Conservation (phyloP, 1,140 invertebrate species). For the Pachyrhynchus sulphureomaculatus region DNA sequence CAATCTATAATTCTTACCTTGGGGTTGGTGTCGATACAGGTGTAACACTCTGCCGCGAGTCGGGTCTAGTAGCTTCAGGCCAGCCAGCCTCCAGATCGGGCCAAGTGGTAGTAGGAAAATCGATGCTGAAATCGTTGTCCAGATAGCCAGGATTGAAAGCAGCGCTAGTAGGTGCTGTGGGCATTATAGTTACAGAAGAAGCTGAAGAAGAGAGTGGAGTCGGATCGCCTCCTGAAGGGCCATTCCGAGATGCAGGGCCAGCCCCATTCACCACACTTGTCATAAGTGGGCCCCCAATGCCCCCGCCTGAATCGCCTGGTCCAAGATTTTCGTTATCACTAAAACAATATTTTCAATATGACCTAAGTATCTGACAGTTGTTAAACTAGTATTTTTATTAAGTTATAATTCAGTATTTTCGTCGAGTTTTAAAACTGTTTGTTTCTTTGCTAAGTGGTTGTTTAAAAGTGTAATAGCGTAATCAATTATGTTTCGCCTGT, state of each 20-base stretch:
- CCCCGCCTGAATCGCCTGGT: conserved; percentile 48
- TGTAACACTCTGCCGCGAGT: conserved; percentile 59
- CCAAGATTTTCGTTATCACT: conserved; percentile 56
- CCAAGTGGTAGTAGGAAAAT: conserved; percentile 60
- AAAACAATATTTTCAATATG: background rate
- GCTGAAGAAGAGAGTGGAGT: conserved; percentile 42
- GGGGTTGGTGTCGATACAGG: conserved; percentile 55
- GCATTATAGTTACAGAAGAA: conserved; percentile 32
- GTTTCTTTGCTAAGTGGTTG: no score
- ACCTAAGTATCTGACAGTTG: no score
- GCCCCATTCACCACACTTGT: conserved; percentile 64
- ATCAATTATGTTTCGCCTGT: no score
- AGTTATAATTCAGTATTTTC: no score
- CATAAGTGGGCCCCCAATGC: conserved; percentile 65
- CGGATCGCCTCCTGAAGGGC: conserved; percentile 26
- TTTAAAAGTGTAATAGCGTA: no score
- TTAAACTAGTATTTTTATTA: no score
- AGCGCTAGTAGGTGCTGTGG: conserved; percentile 39
- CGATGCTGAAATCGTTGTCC: conserved; percentile 61
- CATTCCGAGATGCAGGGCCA: conserved; percentile 43
- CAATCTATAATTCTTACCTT: no score
- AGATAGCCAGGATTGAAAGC: conserved; percentile 49
- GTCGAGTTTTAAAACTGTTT: no score
- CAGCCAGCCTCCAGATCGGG: conserved; percentile 52
- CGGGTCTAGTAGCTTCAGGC: conserved; percentile 53